Evolutionary conservation across 1,140 invertebrate genomes (phyloP).

Genomic region (Rhyzopertha dominica): DNA sequence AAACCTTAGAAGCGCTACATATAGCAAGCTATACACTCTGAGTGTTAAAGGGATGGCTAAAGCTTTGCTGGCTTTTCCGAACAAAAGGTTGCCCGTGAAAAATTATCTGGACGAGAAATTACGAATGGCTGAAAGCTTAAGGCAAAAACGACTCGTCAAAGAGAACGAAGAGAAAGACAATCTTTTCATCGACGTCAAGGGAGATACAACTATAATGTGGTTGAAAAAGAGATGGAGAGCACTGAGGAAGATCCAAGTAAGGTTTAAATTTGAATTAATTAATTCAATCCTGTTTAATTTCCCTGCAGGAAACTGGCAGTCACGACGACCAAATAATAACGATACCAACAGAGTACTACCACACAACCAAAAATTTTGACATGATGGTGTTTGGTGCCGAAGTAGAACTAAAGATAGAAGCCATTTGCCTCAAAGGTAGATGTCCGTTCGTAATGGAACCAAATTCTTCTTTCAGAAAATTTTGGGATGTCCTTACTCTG

Average conservation of each 20-base stretch:
- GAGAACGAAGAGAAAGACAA: not conserved
- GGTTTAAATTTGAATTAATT: not conserved
- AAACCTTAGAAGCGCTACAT: conserved; percentile 37
- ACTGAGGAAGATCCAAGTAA: not conserved
- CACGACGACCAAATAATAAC: conserved; percentile 3
- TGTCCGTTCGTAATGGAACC: conserved; percentile 14
- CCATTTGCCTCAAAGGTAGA: conserved; percentile 9
- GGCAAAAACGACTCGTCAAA: not conserved
- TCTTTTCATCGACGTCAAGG: not conserved
- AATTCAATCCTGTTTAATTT: not conserved
- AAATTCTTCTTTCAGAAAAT: conserved; percentile 6
- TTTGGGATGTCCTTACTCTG: conserved; percentile 2
- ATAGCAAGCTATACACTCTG: conserved; percentile 48
- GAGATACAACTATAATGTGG: conserved; percentile 3
- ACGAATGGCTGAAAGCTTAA: not conserved
- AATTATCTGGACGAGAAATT: not conserved
- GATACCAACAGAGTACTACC: too few relatives aligned
- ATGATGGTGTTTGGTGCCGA: conserved; percentile 10
- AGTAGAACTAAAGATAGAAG: conserved; percentile 14
- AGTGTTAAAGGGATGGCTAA: conserved; percentile 44
- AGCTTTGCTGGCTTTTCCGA: conserved; percentile 46
- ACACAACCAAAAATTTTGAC: too few relatives aligned
- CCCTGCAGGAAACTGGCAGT: conserved; percentile 4
- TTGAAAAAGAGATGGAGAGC: not conserved
- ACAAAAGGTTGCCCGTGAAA: conserved; percentile 26